Evolutionary conservation across 2,113 vertebrate species (phyloP).

Genomic region (Terrapene triunguis): DNA sequence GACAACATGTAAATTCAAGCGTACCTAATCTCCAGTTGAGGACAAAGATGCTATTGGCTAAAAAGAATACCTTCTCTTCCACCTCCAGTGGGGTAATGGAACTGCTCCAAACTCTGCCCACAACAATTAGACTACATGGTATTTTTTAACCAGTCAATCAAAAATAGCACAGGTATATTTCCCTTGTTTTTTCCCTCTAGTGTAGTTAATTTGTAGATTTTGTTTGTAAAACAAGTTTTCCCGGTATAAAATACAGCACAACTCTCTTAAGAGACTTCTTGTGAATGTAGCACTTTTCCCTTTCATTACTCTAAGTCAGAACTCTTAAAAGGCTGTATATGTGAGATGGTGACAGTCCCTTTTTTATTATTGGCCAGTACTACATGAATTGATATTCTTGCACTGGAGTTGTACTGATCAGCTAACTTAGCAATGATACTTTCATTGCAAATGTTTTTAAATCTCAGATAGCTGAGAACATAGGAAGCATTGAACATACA

Average conservation of each 20-base stretch:
- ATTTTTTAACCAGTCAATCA: not conserved
- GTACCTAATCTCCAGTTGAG: not conserved
- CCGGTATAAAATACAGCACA: not conserved
- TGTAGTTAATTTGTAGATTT: not conserved
- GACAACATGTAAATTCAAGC: conserved; percentile 66
- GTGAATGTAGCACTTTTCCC: conserved; percentile 55
- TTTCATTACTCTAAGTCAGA: conserved; percentile 12
- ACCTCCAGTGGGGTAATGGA: not conserved
- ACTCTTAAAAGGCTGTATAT: conserved; percentile 28
- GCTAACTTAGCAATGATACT: conserved; percentile 58
- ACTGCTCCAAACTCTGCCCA: conserved; percentile 38
- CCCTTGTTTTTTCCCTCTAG: not conserved
- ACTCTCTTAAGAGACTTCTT: conserved; percentile 8
- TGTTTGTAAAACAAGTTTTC: not conserved
- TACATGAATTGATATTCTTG: conserved; percentile 37
- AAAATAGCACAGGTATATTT: not conserved
- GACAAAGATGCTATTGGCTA: conserved; percentile 37
- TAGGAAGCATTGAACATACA: not conserved
- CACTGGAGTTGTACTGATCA: conserved; percentile 63
- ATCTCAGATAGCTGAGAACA: conserved; percentile 38
- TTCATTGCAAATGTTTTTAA: conserved; percentile 48
- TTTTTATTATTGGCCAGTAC: conserved; percentile 42
- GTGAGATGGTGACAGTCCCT: conserved; percentile 46
- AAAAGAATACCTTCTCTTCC: not conserved
- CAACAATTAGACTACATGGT: conserved; percentile 42